Base-by-base conservation (phyloP, 2,888 invertebrate genomes). In the Ochropacha duplaris region DNA sequence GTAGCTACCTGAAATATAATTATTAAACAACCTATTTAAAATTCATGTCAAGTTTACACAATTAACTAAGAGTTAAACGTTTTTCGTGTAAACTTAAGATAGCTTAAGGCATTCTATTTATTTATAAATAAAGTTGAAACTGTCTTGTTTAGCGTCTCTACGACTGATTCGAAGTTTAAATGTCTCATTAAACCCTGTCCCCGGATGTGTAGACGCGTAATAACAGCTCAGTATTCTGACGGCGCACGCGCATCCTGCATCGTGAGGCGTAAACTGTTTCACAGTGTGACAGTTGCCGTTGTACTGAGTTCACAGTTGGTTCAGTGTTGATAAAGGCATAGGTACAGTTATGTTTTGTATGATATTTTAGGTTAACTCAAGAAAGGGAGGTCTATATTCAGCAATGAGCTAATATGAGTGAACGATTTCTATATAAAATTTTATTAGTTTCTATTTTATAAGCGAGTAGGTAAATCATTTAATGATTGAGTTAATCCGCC, bases 211-310 rank as follows among this genome's bases (percentile, higher is more conserved):
- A 44, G 44, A n/a, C 44, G 44, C 44, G 44, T 44, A 4, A 44
- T 44, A n/a, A n/a, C 49, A 49, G 58, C 50, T 57, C 31, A 39
- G 57, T 68, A 65, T 61, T 59, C 60, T 34, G 58, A 58, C 56
- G 56, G 60, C 58, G 62, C 60, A 49, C 54, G 55, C 59, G 59
- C 59, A 61, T 68, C 68, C 66, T 66, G 62, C 59, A 54, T 52
- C 49, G n/a, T 50, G 44, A 16, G 44, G 57, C 50, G 58, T 64
- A 61, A 68, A 68, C 66, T 64, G 64, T 62, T 62, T 60, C 59
- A 61, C 54, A 55, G 49, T 54, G 56, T 39, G 44, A 44, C 19
- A 44, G 44, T 44, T 44, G 44, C 44, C 44, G 44, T 44, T 19
- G 31, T 31, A 44, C 16, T 9, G 9, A 19, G 44, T 44, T 44